phyloP scores from a whole-genome alignment of 2,797 vertebrate genomes.

The Gallinago nigripennis region DNA sequence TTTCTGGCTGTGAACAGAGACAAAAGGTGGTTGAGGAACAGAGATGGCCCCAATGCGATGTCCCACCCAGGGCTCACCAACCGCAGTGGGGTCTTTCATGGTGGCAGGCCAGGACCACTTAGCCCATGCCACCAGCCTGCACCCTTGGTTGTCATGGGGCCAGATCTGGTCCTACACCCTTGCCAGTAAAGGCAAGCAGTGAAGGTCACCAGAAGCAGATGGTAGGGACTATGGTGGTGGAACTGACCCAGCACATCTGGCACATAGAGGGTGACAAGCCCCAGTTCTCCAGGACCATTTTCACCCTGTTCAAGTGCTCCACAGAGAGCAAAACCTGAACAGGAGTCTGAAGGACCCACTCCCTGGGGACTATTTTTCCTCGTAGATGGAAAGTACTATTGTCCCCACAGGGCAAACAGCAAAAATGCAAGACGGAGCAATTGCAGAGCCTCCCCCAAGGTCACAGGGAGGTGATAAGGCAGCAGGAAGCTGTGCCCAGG shows the following conservation, averaged over 20 bases:
- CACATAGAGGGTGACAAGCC: accelerated
- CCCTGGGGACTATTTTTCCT: not conserved
- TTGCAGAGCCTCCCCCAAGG: not conserved
- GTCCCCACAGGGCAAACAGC: not conserved
- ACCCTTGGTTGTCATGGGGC: not conserved
- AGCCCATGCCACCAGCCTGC: not conserved
- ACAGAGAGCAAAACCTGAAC: not conserved
- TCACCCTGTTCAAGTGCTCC: not conserved
- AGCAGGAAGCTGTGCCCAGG: not conserved
- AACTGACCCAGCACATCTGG: not conserved
- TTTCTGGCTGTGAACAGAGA: slow-evolving; percentile 86
- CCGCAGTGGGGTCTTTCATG: not conserved
- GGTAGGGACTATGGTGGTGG: not conserved
- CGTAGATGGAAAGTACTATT: not conserved
- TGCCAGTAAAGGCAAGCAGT: not conserved
- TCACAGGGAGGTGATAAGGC: not conserved
- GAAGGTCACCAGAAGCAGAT: not conserved
- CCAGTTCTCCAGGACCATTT: not conserved
- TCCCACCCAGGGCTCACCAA: not conserved
- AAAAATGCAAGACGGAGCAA: not conserved
- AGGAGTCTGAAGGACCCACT: not conserved
- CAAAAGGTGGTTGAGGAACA: not conserved
- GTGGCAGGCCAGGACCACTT: not conserved
- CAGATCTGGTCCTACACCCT: not conserved
- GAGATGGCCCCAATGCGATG: accelerated